Evolutionary conservation across 2,888 invertebrate genomes (phyloP).

Genomic region (Epistrophella euchroma): DNA sequence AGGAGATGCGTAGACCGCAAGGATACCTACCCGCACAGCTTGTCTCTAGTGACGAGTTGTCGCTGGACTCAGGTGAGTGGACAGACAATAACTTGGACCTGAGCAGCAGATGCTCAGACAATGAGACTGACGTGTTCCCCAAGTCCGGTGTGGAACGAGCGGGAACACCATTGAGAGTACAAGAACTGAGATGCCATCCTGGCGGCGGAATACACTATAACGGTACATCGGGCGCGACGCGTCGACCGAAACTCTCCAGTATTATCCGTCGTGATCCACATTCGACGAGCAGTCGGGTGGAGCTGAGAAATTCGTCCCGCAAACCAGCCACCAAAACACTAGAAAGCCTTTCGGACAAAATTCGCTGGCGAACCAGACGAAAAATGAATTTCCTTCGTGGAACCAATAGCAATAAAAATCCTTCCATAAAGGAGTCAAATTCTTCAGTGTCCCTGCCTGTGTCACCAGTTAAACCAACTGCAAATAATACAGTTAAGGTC

Average conservation of each 20-base stretch:
- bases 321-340: constrained; percentile 68
- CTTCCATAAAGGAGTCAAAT: constrained; percentile 65
- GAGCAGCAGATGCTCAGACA: constrained; percentile 66
- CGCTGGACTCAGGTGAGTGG: constrained; percentile 65
- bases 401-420: constrained; percentile 56
- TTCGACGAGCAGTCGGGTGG: constrained; percentile 66
- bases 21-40: constrained; percentile 67
- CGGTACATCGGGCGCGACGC: constrained; percentile 68
- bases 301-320: constrained; percentile 62
- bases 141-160: constrained; percentile 66
- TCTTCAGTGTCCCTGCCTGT: constrained; percentile 60
- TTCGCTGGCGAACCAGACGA: constrained; percentile 70
- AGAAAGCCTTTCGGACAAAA: constrained; percentile 71
- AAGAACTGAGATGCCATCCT: constrained; percentile 64
- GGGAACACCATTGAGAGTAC: constrained; percentile 57
- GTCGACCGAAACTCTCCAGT: constrained; percentile 79
- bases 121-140: constrained; percentile 76
- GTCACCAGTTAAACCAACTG: constrained; percentile 58
- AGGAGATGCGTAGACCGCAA: constrained; percentile 77
- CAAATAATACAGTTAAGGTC: constrained; percentile 44
- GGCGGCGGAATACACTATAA: constrained; percentile 78
- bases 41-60: constrained; percentile 65
- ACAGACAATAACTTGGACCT: constrained; percentile 60
- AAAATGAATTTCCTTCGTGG: constrained; percentile 73
- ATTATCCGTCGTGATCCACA: constrained; percentile 77